phyloP scores from a whole-genome alignment of 2,797 vertebrate species.

The Pyrocephalus nanus region DNA sequence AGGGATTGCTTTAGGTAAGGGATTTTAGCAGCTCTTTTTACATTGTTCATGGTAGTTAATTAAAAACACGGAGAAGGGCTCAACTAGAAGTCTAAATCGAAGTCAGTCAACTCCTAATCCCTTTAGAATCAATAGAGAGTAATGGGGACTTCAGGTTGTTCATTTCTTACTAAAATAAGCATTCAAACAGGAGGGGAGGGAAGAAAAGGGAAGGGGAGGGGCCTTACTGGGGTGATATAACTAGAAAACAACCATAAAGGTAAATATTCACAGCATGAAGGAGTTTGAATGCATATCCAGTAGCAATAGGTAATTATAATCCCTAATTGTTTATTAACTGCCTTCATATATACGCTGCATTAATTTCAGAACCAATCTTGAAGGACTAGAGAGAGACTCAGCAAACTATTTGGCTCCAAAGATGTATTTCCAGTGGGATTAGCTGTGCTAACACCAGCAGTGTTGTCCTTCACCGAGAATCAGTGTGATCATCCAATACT shows the following conservation, averaged over 20 bases:
- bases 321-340: neutral
- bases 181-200: neutral
- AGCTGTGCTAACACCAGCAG: neutral
- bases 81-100: neutral
- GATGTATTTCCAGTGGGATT: neutral
- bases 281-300: neutral
- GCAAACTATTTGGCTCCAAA: neutral
- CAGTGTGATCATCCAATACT: neutral
- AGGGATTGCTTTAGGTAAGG: no score
- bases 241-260: neutral
- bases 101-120: neutral
- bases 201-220: no score
- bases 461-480: neutral
- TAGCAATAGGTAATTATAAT: neutral
- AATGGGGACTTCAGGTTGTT: neutral
- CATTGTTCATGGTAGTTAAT: neutral
- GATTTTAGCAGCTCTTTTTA: neutral
- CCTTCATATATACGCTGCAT: neutral
- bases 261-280: neutral
- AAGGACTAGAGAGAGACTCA: neutral
- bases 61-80: neutral
- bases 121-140: neutral
- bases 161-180: neutral
- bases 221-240: neutral
- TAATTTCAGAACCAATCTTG: neutral